Evolutionary conservation across 2,113 vertebrate species (phyloP).

Genomic region (Callocephalon fimbriatum): DNA sequence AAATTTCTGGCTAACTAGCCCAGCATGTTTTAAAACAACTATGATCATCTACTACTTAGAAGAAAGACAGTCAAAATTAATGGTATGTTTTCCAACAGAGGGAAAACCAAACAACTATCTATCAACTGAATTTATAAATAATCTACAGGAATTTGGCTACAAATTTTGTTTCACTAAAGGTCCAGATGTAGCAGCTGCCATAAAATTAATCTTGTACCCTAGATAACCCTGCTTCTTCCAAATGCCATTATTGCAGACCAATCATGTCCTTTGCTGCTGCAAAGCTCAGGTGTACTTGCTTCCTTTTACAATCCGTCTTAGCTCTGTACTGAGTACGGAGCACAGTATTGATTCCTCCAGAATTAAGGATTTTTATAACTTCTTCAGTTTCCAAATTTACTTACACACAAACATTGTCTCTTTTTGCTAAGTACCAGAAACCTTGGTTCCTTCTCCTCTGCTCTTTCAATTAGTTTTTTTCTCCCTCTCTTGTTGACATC

Average conservation of each 20-base stretch:
- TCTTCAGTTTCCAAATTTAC: neutral
- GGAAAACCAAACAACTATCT: neutral
- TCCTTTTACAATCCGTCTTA: neutral
- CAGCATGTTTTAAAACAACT: neutral
- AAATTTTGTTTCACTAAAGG: neutral
- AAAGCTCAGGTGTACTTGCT: neutral
- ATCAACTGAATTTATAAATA: neutral
- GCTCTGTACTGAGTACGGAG: neutral
- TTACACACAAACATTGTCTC: neutral
- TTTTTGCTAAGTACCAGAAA: neutral
- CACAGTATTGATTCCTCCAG: neutral
- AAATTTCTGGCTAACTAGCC: neutral
- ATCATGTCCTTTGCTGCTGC: rapidly evolving
- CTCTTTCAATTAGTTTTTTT: neutral
- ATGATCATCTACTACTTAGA: neutral
- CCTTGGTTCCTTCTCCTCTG: neutral
- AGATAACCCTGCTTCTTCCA: neutral
- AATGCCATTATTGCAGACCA: neutral
- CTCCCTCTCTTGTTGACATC: neutral
- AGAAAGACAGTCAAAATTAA: neutral
- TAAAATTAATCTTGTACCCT: neutral
- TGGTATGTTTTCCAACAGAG: neutral
- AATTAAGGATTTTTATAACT: neutral
- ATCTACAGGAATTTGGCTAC: neutral
- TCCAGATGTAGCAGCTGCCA: neutral